Conservation (phyloP, 2,113 vertebrate species). For the Diadophis punctatus region DNA sequence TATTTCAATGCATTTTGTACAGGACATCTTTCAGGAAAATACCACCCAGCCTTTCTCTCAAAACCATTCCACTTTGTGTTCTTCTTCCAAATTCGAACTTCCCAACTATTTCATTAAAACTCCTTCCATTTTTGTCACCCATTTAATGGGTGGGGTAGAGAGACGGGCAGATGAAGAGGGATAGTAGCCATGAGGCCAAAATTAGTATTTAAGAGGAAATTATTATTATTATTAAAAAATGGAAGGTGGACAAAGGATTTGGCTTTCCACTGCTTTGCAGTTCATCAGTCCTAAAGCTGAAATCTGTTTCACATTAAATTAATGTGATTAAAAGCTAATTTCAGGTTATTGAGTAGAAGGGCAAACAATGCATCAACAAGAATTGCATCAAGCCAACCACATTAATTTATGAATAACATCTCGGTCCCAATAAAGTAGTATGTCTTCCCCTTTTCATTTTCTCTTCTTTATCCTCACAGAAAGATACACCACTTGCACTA, state of each 20-base stretch:
- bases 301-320: conserved; percentile 21
- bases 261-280: conserved; percentile 12
- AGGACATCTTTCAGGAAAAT: neutral
- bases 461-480: neutral
- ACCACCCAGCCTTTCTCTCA: conserved; percentile 23
- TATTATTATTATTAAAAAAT: conserved; percentile 12
- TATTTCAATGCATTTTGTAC: neutral
- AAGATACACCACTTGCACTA: conserved; percentile 41
- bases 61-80: neutral
- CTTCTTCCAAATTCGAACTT: conserved; percentile 19
- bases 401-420: conserved; percentile 35
- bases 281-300: conserved; percentile 12
- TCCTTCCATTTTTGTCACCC: conserved; percentile 18
- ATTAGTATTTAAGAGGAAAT: neutral
- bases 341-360: conserved; percentile 24
- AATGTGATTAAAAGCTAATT: neutral
- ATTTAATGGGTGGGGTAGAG: neutral
- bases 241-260: neutral
- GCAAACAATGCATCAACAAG: conserved; percentile 13
- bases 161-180: neutral
- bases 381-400: conserved; percentile 22
- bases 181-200: neutral
- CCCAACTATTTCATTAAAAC: conserved; percentile 3
- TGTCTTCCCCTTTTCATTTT: conserved; percentile 15
- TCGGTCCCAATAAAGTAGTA: conserved; percentile 53